Evolutionary conservation across 2,888 invertebrate species (phyloP).

Genomic region (Prosapia bicincta): DNA sequence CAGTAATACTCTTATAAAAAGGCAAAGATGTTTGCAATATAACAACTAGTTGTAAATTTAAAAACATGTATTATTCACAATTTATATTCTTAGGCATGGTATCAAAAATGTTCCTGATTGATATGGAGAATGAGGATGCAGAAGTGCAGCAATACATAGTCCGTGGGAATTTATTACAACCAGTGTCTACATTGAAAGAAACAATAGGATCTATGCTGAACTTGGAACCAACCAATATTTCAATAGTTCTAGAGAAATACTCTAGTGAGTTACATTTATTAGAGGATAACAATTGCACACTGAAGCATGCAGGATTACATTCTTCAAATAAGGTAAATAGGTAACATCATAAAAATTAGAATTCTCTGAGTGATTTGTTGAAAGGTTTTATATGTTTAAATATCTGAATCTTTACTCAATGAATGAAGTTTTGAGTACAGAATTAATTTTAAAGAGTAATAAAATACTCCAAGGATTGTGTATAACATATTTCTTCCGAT

Average conservation of each 20-base stretch:
- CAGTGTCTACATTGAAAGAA: constrained; percentile 53
- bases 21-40: too few species aligned
- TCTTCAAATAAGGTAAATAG: constrained; percentile 43
- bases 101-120: constrained; percentile 60
- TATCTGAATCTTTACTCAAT: too few species aligned
- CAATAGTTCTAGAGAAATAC: constrained; percentile 45
- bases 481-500: too few species aligned
- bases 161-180: constrained; percentile 54
- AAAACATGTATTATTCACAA: constrained; percentile 35
- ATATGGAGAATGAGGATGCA: constrained; percentile 57
- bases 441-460: too few species aligned
- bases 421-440: too few species aligned
- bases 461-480: too few species aligned
- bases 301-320: constrained; percentile 11
- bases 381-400: too few species aligned
- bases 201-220: constrained; percentile 48
- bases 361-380: too few species aligned
- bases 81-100: constrained; percentile 47
- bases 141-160: constrained; percentile 55
- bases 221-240: constrained; percentile 47
- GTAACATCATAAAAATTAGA: background rate
- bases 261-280: constrained; percentile 4
- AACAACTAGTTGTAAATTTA: too few species aligned
- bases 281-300: constrained; percentile 9
- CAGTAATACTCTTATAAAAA: too few species aligned